phyloP scores from a whole-genome alignment of 2,888 invertebrate genomes.

The Agrochola litura region DNA sequence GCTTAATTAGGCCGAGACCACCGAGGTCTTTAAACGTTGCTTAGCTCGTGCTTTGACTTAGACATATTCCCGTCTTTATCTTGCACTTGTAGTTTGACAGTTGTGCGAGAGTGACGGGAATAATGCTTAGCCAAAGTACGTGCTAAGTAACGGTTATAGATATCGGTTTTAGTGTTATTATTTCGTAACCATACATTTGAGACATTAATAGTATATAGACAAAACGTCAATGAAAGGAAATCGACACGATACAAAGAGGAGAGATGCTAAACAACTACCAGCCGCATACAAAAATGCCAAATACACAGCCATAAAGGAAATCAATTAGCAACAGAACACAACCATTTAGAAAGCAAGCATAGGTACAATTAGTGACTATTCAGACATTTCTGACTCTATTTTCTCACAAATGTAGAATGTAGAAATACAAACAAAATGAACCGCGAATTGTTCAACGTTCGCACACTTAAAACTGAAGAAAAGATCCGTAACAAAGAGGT shows the following conservation, averaged over 20 bases:
- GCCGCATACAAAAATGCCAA: slow-evolving; percentile 5
- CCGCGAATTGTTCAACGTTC: slow-evolving; percentile 49
- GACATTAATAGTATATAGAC: not conserved
- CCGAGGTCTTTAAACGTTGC: not conserved
- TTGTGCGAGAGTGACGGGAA: not conserved
- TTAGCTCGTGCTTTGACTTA: not conserved
- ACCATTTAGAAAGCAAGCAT: slow-evolving; percentile 45
- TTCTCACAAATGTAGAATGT: slow-evolving; percentile 42
- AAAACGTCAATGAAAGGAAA: not conserved
- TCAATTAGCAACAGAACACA: slow-evolving; percentile 25
- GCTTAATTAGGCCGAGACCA: no score
- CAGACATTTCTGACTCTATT: slow-evolving; percentile 24
- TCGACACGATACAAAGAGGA: not conserved
- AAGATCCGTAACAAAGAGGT: slow-evolving; percentile 59
- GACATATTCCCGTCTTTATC: not conserved
- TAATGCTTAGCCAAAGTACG: not conserved
- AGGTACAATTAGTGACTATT: slow-evolving; percentile 31
- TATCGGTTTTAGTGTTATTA: not conserved
- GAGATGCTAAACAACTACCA: not conserved
- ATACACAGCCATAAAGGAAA: slow-evolving; percentile 4
- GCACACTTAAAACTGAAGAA: slow-evolving; percentile 54
- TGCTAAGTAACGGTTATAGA: not conserved
- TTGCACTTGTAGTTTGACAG: not conserved
- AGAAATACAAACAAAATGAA: slow-evolving; percentile 37
- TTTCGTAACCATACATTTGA: not conserved